phyloP scores from a whole-genome alignment of 2,888 invertebrate genomes.

The Epirrhoe tristata region DNA sequence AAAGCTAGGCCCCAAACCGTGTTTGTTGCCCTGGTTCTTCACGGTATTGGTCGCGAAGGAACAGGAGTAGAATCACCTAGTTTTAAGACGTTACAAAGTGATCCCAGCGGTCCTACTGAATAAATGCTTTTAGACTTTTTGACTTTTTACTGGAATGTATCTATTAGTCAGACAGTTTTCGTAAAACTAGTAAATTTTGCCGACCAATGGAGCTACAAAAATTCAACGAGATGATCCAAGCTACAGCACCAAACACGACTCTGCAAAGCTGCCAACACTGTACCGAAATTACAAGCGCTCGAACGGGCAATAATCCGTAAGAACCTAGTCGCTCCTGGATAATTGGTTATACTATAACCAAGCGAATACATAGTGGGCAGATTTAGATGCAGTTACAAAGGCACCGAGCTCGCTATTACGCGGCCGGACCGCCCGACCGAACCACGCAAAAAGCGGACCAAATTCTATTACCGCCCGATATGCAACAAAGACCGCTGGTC shows the following conservation, averaged over 20 bases:
- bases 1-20: too few relatives aligned
- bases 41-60: too few relatives aligned
- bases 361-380: constrained; percentile 65
- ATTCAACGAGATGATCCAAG: constrained; percentile 9
- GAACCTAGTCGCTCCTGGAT: constrained; percentile 48
- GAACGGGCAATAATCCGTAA: constrained; percentile 37
- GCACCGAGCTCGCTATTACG: constrained; percentile 79
- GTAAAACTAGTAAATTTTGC: background rate
- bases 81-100: too few relatives aligned
- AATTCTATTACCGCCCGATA: constrained; percentile 84
- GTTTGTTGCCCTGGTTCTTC: too few relatives aligned
- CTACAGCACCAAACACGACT: constrained; percentile 12
- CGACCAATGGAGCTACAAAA: constrained; percentile 10
- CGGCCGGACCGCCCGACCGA: constrained; percentile 61
- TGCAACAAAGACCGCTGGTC: constrained; percentile 83
- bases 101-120: too few relatives aligned
- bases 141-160: background rate
- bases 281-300: constrained; percentile 30
- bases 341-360: constrained; percentile 66
- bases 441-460: constrained; percentile 82
- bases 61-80: too few relatives aligned
- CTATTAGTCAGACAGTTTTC: background rate
- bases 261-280: constrained; percentile 27
- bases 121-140: too few relatives aligned
- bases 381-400: constrained; percentile 83